Evolutionary conservation across 2,888 invertebrate genomes (phyloP).

Genomic region (Drosophila tripunctata): DNA sequence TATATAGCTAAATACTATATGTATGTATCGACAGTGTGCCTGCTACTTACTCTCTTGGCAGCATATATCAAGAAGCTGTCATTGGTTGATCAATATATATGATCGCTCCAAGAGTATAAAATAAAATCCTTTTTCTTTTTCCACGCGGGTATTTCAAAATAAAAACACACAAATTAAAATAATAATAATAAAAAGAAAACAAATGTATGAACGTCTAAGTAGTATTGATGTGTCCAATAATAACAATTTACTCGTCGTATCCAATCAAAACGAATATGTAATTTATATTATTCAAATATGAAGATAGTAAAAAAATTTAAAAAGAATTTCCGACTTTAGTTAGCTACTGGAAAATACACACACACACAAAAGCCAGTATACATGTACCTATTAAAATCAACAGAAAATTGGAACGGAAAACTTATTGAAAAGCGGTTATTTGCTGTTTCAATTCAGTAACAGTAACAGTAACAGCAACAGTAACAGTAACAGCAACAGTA

Average conservation of each 20-base stretch:
- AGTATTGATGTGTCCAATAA: slow-evolving; percentile 9
- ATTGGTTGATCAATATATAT: not conserved
- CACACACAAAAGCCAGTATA: not conserved
- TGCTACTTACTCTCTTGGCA: too few species aligned
- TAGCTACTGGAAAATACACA: not conserved
- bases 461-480: too few species aligned
- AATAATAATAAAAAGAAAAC: not conserved
- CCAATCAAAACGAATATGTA: not conserved
- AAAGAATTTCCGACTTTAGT: not conserved
- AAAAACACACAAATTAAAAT: not conserved
- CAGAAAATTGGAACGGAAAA: not conserved
- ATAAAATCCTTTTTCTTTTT: not conserved
- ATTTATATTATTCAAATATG: not conserved
- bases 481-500: too few species aligned
- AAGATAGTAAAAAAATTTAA: not conserved
- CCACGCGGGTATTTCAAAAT: not conserved
- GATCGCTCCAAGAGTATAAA: not conserved
- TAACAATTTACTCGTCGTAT: slow-evolving; percentile 1
- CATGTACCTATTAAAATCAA: slow-evolving; percentile 3
- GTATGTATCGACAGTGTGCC: too few species aligned
- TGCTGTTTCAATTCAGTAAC: too few species aligned
- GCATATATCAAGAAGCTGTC: too few species aligned
- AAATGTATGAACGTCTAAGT: not conserved
- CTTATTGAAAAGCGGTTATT: too few species aligned
- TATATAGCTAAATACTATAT: too few species aligned